Base-by-base conservation (phyloP, 2,797 vertebrate genomes). In the Columba guinea region DNA sequence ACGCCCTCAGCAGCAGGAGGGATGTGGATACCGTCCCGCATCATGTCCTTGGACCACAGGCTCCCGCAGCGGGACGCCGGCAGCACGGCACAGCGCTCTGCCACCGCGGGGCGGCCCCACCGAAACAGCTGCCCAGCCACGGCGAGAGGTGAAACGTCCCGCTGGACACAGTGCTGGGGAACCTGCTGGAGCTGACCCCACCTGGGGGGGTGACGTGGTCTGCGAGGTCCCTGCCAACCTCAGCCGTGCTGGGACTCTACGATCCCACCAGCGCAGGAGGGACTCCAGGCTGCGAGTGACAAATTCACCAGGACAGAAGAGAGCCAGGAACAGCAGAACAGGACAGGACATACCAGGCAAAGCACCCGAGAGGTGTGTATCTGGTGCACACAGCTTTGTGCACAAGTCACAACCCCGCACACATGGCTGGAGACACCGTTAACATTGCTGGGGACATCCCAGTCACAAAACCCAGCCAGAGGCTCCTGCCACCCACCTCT, bases 371-470 rank as follows among this genome's bases (percentile, higher is more conserved):
- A 53, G 27, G 27, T 23, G 18, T 18, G 11, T 32, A 24, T 30
- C 34, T 5, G 11, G 21, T 17, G 5, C 39, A 11, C 37, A 7
- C 3, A 0, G 48, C 35, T 34, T 34, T 7, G 2, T 4, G 7
- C n/a, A 10, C 13, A 0, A 75, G 30, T 16, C 53, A 67, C 30
- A 41, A 4, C 28, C 5, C 53, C 24, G 14, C 37, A 9, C 4
- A 0, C 0, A 0, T 49, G 34, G 34, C 27, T 41, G 13, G 21
- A 51, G 41, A 26, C 5, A 34, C 7, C n/a, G 0, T 0, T 41
- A 65, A 24, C 60, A 32, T 52, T 35, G 32, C 30, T 9, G 46
- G 44, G 52, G 26, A 62, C 30, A 28, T 5, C 17, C n/a, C 5
- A 0, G 8, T 15, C 51, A 19, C 49, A 34, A 53, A 85, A 53